phyloP scores from a whole-genome alignment of 2,797 vertebrate species.

The Peromyscus eremicus region DNA sequence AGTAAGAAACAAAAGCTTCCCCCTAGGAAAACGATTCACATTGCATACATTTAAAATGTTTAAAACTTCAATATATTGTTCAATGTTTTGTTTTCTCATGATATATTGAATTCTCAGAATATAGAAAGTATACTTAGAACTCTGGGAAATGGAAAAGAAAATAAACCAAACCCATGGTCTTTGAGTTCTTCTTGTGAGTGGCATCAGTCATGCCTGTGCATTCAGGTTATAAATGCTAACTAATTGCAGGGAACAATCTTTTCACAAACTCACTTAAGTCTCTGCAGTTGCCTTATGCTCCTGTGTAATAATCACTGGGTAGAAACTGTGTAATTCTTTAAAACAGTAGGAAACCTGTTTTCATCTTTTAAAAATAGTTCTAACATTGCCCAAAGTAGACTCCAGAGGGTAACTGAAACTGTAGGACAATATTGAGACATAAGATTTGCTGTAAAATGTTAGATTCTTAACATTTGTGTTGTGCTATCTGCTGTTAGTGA shows the following conservation, averaged over 20 bases:
- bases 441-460: constrained; percentile 75
- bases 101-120: constrained; percentile 50
- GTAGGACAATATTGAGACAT: constrained; percentile 20
- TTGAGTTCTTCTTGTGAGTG: constrained; percentile 74
- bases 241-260: constrained; percentile 75
- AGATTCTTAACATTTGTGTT: constrained; percentile 72
- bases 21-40: neutral
- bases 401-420: constrained; percentile 70
- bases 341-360: constrained; percentile 71
- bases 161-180: neutral
- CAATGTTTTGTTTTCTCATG: constrained; percentile 41
- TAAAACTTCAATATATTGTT: constrained; percentile 37
- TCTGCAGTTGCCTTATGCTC: constrained; percentile 71
- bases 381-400: constrained; percentile 70
- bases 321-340: constrained; percentile 70
- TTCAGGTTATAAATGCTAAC: constrained; percentile 67
- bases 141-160: constrained; percentile 25
- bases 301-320: constrained; percentile 67
- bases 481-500: constrained; percentile 78
- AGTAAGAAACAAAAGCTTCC: neutral
- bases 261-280: constrained; percentile 77
- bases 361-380: constrained; percentile 69
- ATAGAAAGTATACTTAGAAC: constrained; percentile 41
- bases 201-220: constrained; percentile 44
- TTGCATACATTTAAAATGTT: constrained; percentile 71